Conservation (phyloP, 2,888 invertebrate genomes). For the Trissonchulus latispiculum region DNA sequence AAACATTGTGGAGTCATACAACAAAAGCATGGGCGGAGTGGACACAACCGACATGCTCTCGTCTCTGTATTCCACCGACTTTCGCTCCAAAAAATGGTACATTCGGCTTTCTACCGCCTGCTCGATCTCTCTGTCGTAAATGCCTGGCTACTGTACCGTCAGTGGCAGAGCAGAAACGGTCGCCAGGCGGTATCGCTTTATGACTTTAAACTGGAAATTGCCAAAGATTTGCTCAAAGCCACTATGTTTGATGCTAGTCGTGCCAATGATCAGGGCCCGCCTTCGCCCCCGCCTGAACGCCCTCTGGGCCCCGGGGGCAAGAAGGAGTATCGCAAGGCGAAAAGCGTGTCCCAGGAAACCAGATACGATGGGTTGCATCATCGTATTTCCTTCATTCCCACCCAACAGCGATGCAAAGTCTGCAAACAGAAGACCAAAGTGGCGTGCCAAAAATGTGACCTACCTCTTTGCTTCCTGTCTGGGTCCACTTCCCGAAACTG, state of each 20-base stretch:
- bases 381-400: neutral
- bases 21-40: neutral
- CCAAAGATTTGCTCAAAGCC: neutral
- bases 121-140: neutral
- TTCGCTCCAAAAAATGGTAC: neutral
- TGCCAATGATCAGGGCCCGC: neutral
- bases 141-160: neutral
- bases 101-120: neutral
- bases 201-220: neutral
- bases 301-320: neutral
- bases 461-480: neutral
- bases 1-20: neutral
- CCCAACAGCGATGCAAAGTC: neutral
- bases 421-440: neutral
- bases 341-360: neutral
- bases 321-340: neutral
- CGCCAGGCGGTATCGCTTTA: neutral
- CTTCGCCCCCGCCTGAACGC: neutral
- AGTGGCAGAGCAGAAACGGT: neutral
- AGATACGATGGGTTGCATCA: neutral
- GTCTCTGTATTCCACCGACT: neutral
- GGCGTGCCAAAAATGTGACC: neutral
- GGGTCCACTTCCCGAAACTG: no score
- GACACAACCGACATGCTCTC: neutral
- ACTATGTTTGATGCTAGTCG: neutral